Conservation (phyloP, 2,113 vertebrate species). For the Geococcyx californianus region DNA sequence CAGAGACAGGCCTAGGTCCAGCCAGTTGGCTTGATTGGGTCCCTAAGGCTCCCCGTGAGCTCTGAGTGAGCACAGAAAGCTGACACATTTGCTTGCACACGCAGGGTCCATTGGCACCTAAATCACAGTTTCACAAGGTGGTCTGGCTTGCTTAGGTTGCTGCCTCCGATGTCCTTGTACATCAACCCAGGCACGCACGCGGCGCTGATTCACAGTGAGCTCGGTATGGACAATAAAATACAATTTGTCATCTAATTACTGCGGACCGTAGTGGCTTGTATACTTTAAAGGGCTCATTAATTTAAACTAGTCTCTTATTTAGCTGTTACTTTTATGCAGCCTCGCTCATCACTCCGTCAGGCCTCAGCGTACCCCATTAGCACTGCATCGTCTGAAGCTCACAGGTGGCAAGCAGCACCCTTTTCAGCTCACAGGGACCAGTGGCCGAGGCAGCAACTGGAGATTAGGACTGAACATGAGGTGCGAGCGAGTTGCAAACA, state of each 20-base stretch:
- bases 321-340: not conserved
- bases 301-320: not conserved
- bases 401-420: not conserved
- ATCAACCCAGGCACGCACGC: rapidly evolving
- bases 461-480: not conserved
- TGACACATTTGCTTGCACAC: not conserved
- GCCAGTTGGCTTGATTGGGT: rapidly evolving
- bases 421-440: not conserved
- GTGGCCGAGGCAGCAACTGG: not conserved
- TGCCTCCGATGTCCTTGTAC: not conserved
- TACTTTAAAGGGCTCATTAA: slow-evolving; percentile 11
- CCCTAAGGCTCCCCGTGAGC: not conserved
- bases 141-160: not conserved
- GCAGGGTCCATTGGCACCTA: not conserved
- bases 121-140: not conserved
- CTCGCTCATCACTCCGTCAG: not conserved
- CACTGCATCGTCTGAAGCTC: rapidly evolving
- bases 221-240: not conserved
- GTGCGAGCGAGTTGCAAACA: not conserved
- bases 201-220: not conserved
- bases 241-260: not conserved
- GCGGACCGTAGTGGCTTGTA: not conserved
- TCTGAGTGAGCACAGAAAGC: not conserved
- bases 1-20: not conserved
- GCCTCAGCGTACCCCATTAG: not conserved